These are phyloP conservation scores for Apamea anceps DNA, from an alignment of 2,888 invertebrate genomes.

Conservation along the genomic window DNA sequence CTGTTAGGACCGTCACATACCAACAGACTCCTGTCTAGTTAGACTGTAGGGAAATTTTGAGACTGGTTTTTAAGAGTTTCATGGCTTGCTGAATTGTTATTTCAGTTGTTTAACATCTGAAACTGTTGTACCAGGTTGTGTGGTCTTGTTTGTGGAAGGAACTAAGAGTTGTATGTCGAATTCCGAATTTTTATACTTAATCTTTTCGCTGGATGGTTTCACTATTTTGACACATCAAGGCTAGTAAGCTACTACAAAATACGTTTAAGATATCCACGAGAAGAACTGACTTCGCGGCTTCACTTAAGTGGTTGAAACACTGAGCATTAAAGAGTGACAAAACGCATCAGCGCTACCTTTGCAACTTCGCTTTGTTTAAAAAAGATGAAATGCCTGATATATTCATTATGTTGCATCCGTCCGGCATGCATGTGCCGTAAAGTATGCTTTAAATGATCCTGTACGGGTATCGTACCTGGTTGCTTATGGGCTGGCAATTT, in stretches of 20 bases:
- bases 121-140: slow-evolving; percentile 21
- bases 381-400: slow-evolving; percentile 51
- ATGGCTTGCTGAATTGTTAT: slow-evolving; percentile 16
- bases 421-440: slow-evolving; percentile 46
- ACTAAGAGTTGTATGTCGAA: slow-evolving; percentile 8
- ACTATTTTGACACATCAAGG: neutral
- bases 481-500: slow-evolving; percentile 42
- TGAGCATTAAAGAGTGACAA: slow-evolving; percentile 1
- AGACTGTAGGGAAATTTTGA: slow-evolving; percentile 32
- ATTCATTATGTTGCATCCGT: slow-evolving; percentile 40
- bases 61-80: slow-evolving; percentile 20
- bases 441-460: slow-evolving; percentile 45
- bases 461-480: slow-evolving; percentile 41
- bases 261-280: neutral
- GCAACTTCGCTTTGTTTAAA: slow-evolving; percentile 20
- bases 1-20: slow-evolving; percentile 58
- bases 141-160: slow-evolving; percentile 22
- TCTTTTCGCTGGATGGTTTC: neutral
- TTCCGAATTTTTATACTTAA: neutral
- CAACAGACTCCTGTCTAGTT: slow-evolving; percentile 29
- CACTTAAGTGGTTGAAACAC: neutral
- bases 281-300: neutral
- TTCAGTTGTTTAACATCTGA: slow-evolving; percentile 26
- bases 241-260: neutral
- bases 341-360: neutral